These are phyloP conservation scores for Acanthosoma haemorrhoidale DNA, from an alignment of 2,888 invertebrate genomes.

Conservation along the genomic window DNA sequence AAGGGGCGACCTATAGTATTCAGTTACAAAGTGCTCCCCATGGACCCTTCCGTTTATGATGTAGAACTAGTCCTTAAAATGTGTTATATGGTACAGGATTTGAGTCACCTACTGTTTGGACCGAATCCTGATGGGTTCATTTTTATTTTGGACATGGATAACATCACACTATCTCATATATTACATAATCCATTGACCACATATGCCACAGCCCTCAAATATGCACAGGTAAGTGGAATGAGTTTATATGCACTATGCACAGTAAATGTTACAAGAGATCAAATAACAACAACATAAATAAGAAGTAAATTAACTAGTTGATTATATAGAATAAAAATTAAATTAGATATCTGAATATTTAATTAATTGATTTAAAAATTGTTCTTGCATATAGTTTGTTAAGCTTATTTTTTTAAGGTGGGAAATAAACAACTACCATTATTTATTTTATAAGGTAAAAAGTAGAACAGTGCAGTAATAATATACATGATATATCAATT, in stretches of 20 bases:
- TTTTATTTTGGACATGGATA: conserved; percentile 38
- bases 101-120: conserved; percentile 40
- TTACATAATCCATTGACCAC: conserved; percentile 39
- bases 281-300: too few species aligned
- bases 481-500: too few species aligned
- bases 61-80: conserved; percentile 34
- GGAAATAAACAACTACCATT: too few species aligned
- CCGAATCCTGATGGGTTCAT: conserved; percentile 39
- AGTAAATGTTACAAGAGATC: neutral
- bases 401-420: too few species aligned
- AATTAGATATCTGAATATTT: too few species aligned
- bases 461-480: too few species aligned
- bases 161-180: conserved; percentile 38
- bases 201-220: conserved; percentile 39
- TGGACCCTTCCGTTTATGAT: conserved; percentile 4
- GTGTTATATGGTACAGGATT: conserved; percentile 40
- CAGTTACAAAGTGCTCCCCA: neutral
- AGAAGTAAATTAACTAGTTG: too few species aligned
- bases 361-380: too few species aligned
- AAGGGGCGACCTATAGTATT: conserved; percentile 2
- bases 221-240: conserved; percentile 39
- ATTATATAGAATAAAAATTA: too few species aligned
- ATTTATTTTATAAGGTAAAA: too few species aligned
- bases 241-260: neutral
- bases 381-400: too few species aligned